These are phyloP conservation scores for Pseudopipra pipra DNA, from an alignment of 2,113 vertebrate species.

Conservation along the genomic window DNA sequence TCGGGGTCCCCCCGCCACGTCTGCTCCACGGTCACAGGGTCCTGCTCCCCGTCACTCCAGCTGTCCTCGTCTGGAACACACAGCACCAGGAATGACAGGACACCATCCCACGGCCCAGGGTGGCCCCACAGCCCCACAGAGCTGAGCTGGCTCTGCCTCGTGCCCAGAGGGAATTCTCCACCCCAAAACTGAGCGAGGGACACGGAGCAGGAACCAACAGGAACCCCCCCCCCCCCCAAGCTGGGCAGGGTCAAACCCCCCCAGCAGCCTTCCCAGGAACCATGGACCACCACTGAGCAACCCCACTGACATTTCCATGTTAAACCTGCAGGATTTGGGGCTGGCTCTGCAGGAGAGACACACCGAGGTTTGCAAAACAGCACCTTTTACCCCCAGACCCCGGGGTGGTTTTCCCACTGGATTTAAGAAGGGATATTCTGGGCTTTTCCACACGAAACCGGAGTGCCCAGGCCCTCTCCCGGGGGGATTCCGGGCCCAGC, in stretches of 20 bases:
- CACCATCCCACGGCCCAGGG: no score
- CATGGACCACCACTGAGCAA: rapidly evolving
- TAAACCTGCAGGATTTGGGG: not conserved
- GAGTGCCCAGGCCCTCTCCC: not conserved
- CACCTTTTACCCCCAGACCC: not conserved
- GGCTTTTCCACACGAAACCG: not conserved
- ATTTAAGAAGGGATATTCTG: not conserved
- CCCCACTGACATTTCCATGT: not conserved
- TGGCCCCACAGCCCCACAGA: rapidly evolving
- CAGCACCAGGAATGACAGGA: rapidly evolving
- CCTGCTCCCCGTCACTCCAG: slow-evolving; percentile 91
- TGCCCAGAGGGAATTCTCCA: not conserved
- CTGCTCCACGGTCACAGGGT: slow-evolving; percentile 89
- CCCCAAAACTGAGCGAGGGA: not conserved
- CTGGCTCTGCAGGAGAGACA: not conserved
- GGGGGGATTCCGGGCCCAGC: rapidly evolving
- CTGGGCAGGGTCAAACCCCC: not conserved
- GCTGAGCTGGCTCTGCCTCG: not conserved
- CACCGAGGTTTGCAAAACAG: not conserved
- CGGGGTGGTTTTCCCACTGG: no score
- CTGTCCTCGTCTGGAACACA: slow-evolving; percentile 89
- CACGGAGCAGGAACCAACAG: rapidly evolving
- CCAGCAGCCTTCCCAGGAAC: not conserved
- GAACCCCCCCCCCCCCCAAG: not conserved
- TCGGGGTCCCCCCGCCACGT: slow-evolving; percentile 97